Base-by-base conservation (phyloP, 2,113 vertebrate genomes). In the human region DNA sequence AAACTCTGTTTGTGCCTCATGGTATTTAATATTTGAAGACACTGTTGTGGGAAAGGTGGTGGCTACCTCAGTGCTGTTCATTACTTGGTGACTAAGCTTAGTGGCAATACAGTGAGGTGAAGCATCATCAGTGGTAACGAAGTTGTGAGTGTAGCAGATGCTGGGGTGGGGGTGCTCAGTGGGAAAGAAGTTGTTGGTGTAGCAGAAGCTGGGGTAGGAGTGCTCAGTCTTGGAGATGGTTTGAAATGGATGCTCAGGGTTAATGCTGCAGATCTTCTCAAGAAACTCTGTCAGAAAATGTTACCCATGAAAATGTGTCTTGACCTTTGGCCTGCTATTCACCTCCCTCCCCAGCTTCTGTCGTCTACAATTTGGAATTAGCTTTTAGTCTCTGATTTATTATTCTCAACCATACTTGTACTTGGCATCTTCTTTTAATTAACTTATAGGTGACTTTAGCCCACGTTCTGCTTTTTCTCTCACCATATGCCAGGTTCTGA, bases 351-450 rank as follows among this genome's bases (percentile, higher is more conserved):
- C 30, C 52, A 92, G 3, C 17, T 9, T 11, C 18, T 2, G 27
- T 64, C 22, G 66, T 30, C 35, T 40, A 68, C 0, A 16, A 66
- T 75, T 84, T 80, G 55, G 16, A 23, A 66, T 64, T 59, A 73
- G 25, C 18, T 84, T 87, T 93, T 89, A 57, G 27, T 72, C 1
- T 80, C 48, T 88, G 38, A 68, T 80, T 94, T 92, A 48, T 90
- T 91, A 88, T 91, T 87, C 52, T 85, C 32, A 76, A 35, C 23
- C 45, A 85, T 23, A 70, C 18, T 55, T 85, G 32, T 90, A 91
- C 18, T 85, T 94, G 40, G 48, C 43, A 80, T 55, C 40, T 89
- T 64, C 78, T 40, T 94, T 90, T 91, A 85, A 84, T 75, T 79
- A 66, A 35, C 83, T 64, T 75, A 79, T 50, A 75, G 57, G 13